Evolutionary conservation across 2,888 invertebrate species (phyloP), one percentile per base, ranked within the genome.

Genomic region (Xestoiulus laeticollis): DNA sequence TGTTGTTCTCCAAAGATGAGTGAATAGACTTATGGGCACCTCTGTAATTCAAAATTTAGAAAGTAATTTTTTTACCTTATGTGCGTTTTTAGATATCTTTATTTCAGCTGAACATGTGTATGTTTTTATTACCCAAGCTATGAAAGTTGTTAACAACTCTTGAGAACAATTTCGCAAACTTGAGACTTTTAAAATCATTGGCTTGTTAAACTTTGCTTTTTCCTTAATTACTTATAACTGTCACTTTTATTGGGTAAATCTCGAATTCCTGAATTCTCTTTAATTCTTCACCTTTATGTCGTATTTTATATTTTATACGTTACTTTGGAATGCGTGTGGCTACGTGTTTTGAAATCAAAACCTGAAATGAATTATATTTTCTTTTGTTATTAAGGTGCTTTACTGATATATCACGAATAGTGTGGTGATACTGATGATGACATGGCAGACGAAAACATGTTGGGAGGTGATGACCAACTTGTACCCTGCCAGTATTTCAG

Each of bases 401-500:
- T 59, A 59, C 59, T 22, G 22, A n/a, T n/a, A n/a, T 5, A 22
- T 22, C 16, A 22, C 59, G 4, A 59, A 59, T 59, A 22, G 19
- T 22, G 22, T 16, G 26, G 26, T 68, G 26, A 2, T 26, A 6
- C 22, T 68, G 68, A 68, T 26, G 68, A 68, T 68, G 26, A 59
- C 59, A 59, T 59, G 59, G 59, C n/a, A 59, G 22, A 22, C 1
- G 22, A 59, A 59, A 59, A 59, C 59, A 59, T 59, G 59, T 5
- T 59, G n/a, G 22, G 22, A 59, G 59, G 59, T 59, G 59, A 59
- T 59, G 59, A 59, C 59, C 59, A 59, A 22, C 59, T 59, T 59
- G 59, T 22, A 59, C 59, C 59, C 59, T 22, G 59, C 59, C 59
- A 22, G 59, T 22, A 22, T 22, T 59, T 59, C 22, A 8, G 16